These are phyloP conservation scores for Uria aalge DNA, from an alignment of 2,113 vertebrate species.

Conservation along the genomic window DNA sequence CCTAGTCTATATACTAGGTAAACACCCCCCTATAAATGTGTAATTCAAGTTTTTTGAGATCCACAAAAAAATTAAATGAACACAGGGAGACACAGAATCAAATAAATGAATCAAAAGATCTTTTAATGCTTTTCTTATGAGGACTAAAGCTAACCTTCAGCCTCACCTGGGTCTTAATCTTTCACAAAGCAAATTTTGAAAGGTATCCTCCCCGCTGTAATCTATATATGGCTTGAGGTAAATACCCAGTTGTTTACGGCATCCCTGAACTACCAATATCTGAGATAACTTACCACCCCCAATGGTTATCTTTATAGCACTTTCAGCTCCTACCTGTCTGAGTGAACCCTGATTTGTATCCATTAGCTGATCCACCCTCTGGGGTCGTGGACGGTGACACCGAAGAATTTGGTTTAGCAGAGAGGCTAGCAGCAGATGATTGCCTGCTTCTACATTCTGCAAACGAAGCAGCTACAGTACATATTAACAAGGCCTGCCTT, in stretches of 20 bases:
- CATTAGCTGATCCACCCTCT: slow-evolving; percentile 88
- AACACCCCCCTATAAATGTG: not conserved
- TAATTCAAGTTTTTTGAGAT: not conserved
- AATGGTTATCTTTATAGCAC: slow-evolving; percentile 44
- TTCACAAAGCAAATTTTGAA: not conserved
- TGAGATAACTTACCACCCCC: slow-evolving; percentile 42
- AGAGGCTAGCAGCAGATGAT: slow-evolving; percentile 79
- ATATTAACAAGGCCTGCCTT: slow-evolving; percentile 55
- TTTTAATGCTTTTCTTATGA: not conserved
- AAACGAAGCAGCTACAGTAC: slow-evolving; percentile 66
- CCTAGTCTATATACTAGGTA: not conserved
- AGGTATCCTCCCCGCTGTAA: not conserved
- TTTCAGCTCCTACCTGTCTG: slow-evolving; percentile 83
- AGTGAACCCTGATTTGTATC: slow-evolving; percentile 87
- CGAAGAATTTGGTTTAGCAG: slow-evolving; percentile 87
- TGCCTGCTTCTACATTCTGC: slow-evolving; percentile 93
- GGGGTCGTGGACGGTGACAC: slow-evolving; percentile 84
- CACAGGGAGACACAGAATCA: not conserved
- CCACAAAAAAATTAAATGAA: not conserved
- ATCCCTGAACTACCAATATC: not conserved
- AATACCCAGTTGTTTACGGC: slow-evolving; percentile 2
- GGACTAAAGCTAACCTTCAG: not conserved
- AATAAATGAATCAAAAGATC: not conserved
- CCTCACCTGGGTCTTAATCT: not conserved
- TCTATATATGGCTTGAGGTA: not conserved